phyloP scores from a whole-genome alignment of 1,140 invertebrate species.

The Musca vetustissima region DNA sequence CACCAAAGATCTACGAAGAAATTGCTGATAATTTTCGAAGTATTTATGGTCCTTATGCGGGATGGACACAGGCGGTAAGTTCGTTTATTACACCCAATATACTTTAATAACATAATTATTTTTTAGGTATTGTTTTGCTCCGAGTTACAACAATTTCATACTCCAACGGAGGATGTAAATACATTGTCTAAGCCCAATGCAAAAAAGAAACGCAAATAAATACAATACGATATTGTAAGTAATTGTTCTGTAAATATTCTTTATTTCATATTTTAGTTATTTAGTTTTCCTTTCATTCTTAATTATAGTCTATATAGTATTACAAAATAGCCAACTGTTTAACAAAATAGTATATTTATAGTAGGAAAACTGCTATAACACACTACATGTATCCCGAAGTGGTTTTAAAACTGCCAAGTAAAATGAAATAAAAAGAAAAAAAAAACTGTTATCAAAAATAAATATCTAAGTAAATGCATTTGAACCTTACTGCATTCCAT shows the following conservation, averaged over 20 bases:
- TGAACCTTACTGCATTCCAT: no score
- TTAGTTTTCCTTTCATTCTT: no score
- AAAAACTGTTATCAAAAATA: no score
- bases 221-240: background rate
- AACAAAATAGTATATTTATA: no score
- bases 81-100: background rate
- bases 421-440: no score
- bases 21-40: conserved; percentile 79
- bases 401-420: no score
- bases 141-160: conserved; percentile 71
- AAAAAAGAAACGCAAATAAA: conserved; percentile 24
- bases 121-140: conserved; percentile 76
- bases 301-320: no score
- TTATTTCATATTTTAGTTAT: conserved; percentile 11
- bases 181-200: background rate
- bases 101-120: conserved; percentile 27
- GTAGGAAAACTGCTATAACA: no score
- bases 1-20: conserved; percentile 80
- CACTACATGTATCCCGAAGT: no score
- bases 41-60: conserved; percentile 84
- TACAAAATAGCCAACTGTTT: no score
- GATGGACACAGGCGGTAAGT: conserved; percentile 92
- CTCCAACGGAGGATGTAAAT: conserved; percentile 4
- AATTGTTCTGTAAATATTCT: conserved; percentile 14
- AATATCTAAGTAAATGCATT: no score